phyloP scores from a whole-genome alignment of 2,888 invertebrate species.

The Pachliopta kotzebuea region DNA sequence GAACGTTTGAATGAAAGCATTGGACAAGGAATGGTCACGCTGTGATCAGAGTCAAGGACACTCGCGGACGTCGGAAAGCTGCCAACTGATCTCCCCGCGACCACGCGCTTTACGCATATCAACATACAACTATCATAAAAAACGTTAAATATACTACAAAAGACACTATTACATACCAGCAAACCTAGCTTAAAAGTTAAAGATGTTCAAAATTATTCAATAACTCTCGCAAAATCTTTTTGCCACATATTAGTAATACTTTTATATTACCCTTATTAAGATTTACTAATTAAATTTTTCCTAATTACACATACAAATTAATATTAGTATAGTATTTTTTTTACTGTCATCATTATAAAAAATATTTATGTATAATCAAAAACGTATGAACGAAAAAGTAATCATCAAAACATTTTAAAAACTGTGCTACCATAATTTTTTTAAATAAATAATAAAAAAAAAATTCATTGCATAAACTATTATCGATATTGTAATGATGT shows the following conservation, averaged over 20 bases:
- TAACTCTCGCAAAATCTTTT: neutral
- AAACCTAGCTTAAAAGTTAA: neutral
- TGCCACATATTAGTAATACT: neutral
- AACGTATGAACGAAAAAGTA: neutral
- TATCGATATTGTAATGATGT: neutral
- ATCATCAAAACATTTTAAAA: too few species aligned
- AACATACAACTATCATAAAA: slow-evolving; percentile 1
- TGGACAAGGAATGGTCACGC: slow-evolving; percentile 13
- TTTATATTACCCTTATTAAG: neutral
- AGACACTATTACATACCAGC: neutral
- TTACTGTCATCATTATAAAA: too few species aligned
- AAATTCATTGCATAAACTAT: neutral
- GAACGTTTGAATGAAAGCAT: slow-evolving; percentile 17
- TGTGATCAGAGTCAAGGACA: slow-evolving; percentile 30
- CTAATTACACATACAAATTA: too few species aligned
- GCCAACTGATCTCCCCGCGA: slow-evolving; percentile 48
- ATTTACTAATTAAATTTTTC: neutral
- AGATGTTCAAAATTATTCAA: neutral
- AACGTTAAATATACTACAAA: neutral
- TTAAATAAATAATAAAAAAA: neutral
- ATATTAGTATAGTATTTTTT: neutral
- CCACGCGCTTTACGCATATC: slow-evolving; percentile 29
- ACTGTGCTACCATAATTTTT: neutral
- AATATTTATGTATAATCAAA: too few species aligned
- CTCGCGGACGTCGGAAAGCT: slow-evolving; percentile 40